Conservation (phyloP, 2,113 vertebrate genomes). For the Morone saxatilis region DNA sequence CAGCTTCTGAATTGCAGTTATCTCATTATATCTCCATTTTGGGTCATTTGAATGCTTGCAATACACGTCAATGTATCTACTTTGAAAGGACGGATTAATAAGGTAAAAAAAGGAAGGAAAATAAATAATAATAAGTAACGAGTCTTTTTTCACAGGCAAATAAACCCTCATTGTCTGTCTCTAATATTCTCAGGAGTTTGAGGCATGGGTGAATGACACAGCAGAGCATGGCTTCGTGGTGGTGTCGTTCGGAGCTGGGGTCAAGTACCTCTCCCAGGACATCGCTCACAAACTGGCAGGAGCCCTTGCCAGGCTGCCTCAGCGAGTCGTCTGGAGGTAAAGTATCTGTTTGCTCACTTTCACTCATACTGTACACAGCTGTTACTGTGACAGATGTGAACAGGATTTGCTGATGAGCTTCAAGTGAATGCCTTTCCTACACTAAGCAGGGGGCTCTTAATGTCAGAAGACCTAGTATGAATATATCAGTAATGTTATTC, state of each 20-base stretch:
- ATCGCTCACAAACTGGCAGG: conserved; percentile 93
- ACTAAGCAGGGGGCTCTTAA: neutral
- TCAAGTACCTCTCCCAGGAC: conserved; percentile 97
- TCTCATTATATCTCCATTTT: neutral
- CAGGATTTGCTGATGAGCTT: neutral
- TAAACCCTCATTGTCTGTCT: neutral
- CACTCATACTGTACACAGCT: neutral
- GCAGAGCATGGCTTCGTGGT: conserved; percentile 93
- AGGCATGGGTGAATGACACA: conserved; percentile 91
- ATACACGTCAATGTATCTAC: neutral
- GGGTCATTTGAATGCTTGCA: neutral
- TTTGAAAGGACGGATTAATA: neutral
- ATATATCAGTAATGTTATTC: neutral
- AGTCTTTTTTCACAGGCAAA: neutral
- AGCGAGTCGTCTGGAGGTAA: conserved; percentile 97
- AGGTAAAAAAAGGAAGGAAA: neutral
- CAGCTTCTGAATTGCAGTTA: neutral
- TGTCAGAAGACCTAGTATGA: neutral
- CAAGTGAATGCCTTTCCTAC: neutral
- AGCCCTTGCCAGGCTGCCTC: conserved; percentile 91
- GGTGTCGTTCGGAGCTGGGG: conserved; percentile 97
- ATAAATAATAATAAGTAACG: no score
- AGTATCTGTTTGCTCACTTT: conserved; percentile 28
- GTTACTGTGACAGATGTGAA: conserved; percentile 12
- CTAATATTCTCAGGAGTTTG: conserved; percentile 87